These are phyloP conservation scores for Anolis sagrei DNA, from an alignment of 2,113 vertebrate genomes.

Conservation along the genomic window DNA sequence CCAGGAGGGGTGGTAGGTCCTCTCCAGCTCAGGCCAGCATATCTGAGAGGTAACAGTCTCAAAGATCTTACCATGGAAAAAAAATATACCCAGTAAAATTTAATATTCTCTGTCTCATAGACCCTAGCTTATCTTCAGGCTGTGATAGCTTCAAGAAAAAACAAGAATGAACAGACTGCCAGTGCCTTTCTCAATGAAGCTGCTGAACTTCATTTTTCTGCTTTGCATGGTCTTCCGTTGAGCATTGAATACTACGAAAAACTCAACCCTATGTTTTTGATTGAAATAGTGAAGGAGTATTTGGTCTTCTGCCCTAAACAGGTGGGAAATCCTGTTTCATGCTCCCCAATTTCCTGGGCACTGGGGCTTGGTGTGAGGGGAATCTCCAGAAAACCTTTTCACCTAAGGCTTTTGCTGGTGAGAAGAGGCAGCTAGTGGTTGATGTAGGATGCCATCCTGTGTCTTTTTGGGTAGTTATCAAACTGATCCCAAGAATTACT, in stretches of 20 bases:
- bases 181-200: conserved; percentile 68
- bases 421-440: neutral
- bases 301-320: conserved; percentile 74
- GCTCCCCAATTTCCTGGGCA: neutral
- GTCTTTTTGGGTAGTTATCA: neutral
- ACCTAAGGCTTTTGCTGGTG: neutral
- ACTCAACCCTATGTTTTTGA: conserved; percentile 76
- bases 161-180: conserved; percentile 54
- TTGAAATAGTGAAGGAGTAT: conserved; percentile 74
- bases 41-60: too few relatives aligned
- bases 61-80: too few relatives aligned
- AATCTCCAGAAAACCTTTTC: neutral
- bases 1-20: too few relatives aligned
- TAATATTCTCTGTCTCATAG: conserved; percentile 53
- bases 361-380: too few relatives aligned
- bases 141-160: conserved; percentile 67
- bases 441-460: neutral
- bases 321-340: conserved; percentile 46
- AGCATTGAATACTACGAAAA: conserved; percentile 77
- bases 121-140: conserved; percentile 76
- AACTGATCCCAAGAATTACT: neutral
- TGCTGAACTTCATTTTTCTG: conserved; percentile 71
- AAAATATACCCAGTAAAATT: neutral
- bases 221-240: conserved; percentile 69
- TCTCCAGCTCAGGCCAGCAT: too few relatives aligned